Percentiles rank a stretch among this genome's conserved stretches.
Conservation (phyloP, 2,888 invertebrate species). For the Acronicta psi region DNA sequence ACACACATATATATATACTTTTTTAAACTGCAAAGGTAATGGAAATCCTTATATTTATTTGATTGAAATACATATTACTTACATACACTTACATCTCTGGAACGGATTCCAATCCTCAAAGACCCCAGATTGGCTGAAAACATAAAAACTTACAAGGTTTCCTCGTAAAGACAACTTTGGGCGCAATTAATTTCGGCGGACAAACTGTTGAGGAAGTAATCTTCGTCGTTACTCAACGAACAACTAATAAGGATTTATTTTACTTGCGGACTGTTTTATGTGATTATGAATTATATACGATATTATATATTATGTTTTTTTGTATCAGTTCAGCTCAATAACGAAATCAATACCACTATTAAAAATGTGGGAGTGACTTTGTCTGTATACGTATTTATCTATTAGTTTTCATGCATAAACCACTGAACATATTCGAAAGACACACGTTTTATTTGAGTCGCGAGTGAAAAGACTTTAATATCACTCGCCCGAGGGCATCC, state of each 20-base stretch:
- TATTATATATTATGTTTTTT: not conserved
- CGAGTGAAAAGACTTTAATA: too few relatives aligned
- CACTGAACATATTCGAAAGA: too few relatives aligned
- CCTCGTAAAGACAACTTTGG: constrained; percentile 33
- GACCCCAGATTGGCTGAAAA: constrained; percentile 30
- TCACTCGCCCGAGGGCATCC: too few relatives aligned
- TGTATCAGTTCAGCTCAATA: not conserved
- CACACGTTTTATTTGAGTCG: too few relatives aligned
- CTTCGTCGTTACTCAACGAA: constrained; percentile 18
- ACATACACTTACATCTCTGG: not conserved
- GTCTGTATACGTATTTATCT: too few relatives aligned
- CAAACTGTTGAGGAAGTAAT: constrained; percentile 37
- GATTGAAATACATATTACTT: too few relatives aligned
- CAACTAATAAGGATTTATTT: constrained; percentile 25
- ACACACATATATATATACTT: too few relatives aligned
- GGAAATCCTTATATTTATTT: not conserved
- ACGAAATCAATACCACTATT: too few relatives aligned
- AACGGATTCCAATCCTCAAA: constrained; percentile 10
- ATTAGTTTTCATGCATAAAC: too few relatives aligned
- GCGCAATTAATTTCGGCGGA: constrained; percentile 49
- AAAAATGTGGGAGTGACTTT: too few relatives aligned
- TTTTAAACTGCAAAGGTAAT: too few relatives aligned
- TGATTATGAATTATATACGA: too few relatives aligned
- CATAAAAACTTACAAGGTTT: constrained; percentile 43
- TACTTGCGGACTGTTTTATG: not conserved